phyloP scores from a whole-genome alignment of 2,113 vertebrate species.

The Tenebrosternarchus preto region DNA sequence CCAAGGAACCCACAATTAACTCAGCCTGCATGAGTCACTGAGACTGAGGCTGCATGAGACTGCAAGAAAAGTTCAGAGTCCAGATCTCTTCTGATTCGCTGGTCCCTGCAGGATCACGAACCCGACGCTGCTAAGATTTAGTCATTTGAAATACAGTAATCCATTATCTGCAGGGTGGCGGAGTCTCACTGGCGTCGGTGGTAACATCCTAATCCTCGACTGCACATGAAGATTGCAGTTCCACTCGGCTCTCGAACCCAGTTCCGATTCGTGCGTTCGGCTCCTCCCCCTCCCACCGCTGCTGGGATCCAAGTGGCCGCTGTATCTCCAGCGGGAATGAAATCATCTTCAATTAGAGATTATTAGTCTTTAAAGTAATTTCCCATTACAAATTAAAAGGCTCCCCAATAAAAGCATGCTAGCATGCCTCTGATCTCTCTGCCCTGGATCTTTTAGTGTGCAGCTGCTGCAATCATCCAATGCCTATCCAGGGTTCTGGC shows the following conservation, averaged over 20 bases:
- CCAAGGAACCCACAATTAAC: neutral
- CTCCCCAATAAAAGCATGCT: slow-evolving; percentile 56
- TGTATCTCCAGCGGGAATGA: slow-evolving; percentile 18
- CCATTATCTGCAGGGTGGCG: slow-evolving; percentile 1
- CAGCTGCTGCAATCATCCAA: slow-evolving; percentile 10
- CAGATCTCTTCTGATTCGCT: slow-evolving; percentile 14
- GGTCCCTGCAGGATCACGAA: slow-evolving; percentile 31
- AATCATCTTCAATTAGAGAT: slow-evolving; percentile 62
- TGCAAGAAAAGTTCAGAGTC: slow-evolving; percentile 15
- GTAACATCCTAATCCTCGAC: slow-evolving; percentile 12
- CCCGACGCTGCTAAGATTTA: slow-evolving; percentile 30
- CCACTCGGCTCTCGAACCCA: neutral
- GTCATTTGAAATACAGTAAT: slow-evolving; percentile 27
- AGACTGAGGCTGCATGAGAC: too few species aligned
- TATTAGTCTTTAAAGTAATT: slow-evolving; percentile 63
- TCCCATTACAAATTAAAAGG: slow-evolving; percentile 64
- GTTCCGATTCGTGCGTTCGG: slow-evolving; percentile 28
- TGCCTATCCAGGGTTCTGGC: neutral
- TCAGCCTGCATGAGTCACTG: neutral
- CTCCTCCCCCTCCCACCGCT: slow-evolving; percentile 33
- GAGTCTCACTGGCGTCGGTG: slow-evolving; percentile 5
- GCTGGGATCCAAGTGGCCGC: slow-evolving; percentile 44
- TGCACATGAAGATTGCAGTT: slow-evolving; percentile 6
- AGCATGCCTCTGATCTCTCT: slow-evolving; percentile 31
- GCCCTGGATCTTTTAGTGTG: neutral